Percentiles rank a stretch among this genome's conserved stretches.
Evolutionary conservation across 2,113 vertebrate species (phyloP).

Genomic region (Alethe diademata): DNA sequence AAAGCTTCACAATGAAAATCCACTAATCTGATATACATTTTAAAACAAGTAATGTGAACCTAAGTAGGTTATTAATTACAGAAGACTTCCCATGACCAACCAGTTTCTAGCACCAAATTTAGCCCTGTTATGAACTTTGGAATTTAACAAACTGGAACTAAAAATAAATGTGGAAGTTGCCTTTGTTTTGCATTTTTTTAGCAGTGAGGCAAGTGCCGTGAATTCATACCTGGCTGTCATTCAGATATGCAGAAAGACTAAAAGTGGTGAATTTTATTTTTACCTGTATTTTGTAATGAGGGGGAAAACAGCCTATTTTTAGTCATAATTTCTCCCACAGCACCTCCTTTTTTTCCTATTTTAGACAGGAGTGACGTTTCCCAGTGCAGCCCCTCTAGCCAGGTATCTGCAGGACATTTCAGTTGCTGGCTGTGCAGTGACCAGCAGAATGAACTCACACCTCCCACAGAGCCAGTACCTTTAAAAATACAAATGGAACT

Average conservation of each 20-base stretch:
- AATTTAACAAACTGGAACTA: not conserved
- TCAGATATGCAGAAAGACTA: not conserved
- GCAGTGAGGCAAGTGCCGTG: not conserved
- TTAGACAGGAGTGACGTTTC: not conserved
- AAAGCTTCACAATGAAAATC: not conserved
- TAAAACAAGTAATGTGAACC: not conserved
- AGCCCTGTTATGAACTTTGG: not conserved
- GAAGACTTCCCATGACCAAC: not conserved
- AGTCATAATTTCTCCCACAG: not conserved
- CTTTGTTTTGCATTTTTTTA: not conserved
- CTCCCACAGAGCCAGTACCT: not conserved
- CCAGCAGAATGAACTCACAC: not conserved
- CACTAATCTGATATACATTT: not conserved
- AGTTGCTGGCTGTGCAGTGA: not conserved
- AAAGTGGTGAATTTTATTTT: not conserved
- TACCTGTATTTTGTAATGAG: not conserved
- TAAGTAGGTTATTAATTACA: not conserved
- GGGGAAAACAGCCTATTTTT: not conserved
- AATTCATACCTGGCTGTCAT: not conserved
- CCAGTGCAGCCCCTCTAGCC: not conserved
- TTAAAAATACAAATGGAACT: not conserved
- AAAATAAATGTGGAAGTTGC: not conserved
- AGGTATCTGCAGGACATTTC: not conserved
- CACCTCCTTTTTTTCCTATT: not conserved
- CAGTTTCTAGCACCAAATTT: not conserved